Percentiles rank a stretch among this genome's conserved stretches.
These are phyloP conservation scores for Adelosebastes latens DNA, from an alignment of 2,797 vertebrate genomes.

Conservation along the genomic window DNA sequence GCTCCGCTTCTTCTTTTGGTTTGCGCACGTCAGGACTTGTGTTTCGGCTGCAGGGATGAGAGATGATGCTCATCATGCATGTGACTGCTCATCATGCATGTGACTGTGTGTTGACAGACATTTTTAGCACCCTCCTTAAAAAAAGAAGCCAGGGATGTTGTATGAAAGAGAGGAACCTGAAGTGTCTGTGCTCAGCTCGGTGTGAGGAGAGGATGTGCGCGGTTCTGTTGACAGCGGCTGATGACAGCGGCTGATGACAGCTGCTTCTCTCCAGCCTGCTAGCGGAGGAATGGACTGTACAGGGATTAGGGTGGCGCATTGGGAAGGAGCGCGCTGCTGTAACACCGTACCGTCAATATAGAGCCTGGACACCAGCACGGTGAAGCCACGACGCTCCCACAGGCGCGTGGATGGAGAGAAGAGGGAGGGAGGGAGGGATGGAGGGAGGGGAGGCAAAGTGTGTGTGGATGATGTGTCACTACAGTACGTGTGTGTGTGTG, in stretches of 20 bases:
- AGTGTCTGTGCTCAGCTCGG: constrained; percentile 2
- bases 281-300: constrained; percentile 29
- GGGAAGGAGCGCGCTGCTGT: constrained; percentile 19
- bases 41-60: constrained; percentile 6
- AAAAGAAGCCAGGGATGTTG: background rate
- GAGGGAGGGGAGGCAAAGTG: background rate
- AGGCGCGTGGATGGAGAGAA: constrained; percentile 10
- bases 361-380: constrained; percentile 30
- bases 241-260: background rate
- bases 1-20: constrained; percentile 15
- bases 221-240: constrained; percentile 18
- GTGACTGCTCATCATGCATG: background rate
- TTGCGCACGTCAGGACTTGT: constrained; percentile 42
- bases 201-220: constrained; percentile 5
- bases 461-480: constrained; percentile 36
- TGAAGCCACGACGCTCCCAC: constrained; percentile 26
- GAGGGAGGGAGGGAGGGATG: background rate
- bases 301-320: constrained; percentile 38
- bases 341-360: constrained; percentile 9
- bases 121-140: background rate
- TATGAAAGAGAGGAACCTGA: constrained; percentile 19
- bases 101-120: background rate
- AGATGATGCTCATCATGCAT: background rate
- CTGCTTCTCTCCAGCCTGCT: background rate
- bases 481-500: constrained; percentile 1